phyloP scores from a whole-genome alignment of 2,797 vertebrate species.

The Tympanoctomys barrerae region DNA sequence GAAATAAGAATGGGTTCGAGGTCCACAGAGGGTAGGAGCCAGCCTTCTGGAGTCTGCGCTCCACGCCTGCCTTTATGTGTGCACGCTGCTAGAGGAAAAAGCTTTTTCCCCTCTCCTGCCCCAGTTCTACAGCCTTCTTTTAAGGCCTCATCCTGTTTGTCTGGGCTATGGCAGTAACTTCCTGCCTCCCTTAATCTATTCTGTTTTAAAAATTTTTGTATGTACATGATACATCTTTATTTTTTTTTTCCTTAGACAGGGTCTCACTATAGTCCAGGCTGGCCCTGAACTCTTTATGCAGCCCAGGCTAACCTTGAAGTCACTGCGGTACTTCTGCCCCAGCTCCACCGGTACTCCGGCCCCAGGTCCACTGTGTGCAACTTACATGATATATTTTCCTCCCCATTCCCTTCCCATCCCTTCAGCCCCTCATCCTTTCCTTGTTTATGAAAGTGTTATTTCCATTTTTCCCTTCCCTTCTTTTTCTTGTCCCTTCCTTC shows the following conservation, averaged over 20 bases:
- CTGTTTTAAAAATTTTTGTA: neutral
- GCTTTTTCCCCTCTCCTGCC: constrained; percentile 6
- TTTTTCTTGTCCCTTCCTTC: neutral
- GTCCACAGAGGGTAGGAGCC: neutral
- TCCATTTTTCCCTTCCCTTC: neutral
- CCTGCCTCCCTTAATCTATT: constrained; percentile 12
- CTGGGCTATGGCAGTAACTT: constrained; percentile 5
- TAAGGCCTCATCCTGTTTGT: constrained; percentile 57
- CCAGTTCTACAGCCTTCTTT: neutral
- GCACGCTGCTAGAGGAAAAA: neutral
- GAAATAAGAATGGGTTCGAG: neutral
- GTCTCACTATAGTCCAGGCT: neutral
- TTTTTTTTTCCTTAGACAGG: neutral
- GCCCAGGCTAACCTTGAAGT: neutral
- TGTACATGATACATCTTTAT: neutral
- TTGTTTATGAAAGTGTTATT: neutral
- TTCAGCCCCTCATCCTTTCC: neutral
- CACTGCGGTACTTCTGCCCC: neutral
- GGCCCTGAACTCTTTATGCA: neutral
- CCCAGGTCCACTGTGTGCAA: neutral
- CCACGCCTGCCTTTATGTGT: neutral
- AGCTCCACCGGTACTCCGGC: neutral
- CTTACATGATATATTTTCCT: neutral
- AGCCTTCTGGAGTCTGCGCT: neutral
- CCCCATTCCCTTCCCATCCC: neutral